Evolutionary conservation across 2,888 invertebrate genomes (phyloP).

Genomic region (Lochmaea crataegi): DNA sequence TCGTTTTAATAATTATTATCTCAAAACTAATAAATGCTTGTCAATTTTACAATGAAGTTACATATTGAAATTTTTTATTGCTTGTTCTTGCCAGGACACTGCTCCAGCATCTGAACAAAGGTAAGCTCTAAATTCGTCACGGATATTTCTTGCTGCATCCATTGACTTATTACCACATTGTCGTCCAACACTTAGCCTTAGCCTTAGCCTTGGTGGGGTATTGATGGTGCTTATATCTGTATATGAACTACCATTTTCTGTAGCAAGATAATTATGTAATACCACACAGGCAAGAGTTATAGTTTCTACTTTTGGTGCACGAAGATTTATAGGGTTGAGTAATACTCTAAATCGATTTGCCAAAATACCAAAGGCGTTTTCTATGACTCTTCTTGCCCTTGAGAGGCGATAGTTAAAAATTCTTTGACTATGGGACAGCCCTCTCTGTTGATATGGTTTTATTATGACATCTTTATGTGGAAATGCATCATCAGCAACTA

Average conservation of each 20-base stretch:
- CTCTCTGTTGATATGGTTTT: no score
- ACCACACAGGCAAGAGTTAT: conserved; percentile 8
- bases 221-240: conserved; percentile 9
- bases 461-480: no score
- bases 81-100: background rate
- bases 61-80: background rate
- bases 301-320: conserved; percentile 11
- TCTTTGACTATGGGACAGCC: no score
- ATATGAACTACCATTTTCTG: conserved; percentile 10
- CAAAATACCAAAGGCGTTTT: background rate
- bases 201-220: background rate
- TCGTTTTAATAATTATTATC: no score
- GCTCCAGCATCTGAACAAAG: background rate
- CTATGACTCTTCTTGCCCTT: background rate
- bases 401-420: no score
- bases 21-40: background rate
- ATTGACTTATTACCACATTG: no score
- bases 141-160: conserved; percentile 10
- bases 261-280: conserved; percentile 12
- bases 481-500: no score
- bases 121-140: conserved; percentile 4
- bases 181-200: background rate
- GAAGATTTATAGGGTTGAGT: background rate
- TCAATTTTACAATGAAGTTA: background rate
- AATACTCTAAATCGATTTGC: no score